A percentile compares a stretch with the other conserved stretches of the same genome.
These are phyloP conservation scores for Eufriesea mexicana DNA, from an alignment of 1,140 invertebrate genomes.

Conservation along the genomic window DNA sequence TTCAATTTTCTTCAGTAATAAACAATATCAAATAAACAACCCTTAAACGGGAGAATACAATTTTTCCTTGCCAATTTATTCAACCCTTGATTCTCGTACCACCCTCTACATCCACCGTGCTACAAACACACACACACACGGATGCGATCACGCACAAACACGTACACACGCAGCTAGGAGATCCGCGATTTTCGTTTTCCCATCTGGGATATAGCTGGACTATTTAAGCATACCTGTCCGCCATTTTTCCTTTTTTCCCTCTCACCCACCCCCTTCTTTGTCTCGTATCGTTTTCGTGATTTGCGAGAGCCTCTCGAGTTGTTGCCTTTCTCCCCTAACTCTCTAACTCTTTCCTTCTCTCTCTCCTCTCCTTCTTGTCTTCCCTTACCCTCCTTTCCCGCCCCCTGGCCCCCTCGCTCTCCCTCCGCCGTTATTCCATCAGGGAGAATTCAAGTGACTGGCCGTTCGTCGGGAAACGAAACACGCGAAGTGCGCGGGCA, in stretches of 20 bases:
- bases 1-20: too few species aligned
- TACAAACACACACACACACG: neutral
- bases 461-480: constrained; percentile 21
- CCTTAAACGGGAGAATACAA: too few species aligned
- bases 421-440: neutral
- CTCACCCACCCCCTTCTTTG: constrained; percentile 2
- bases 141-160: too few species aligned
- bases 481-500: neutral
- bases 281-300: constrained; percentile 25
- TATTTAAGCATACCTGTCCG: neutral
- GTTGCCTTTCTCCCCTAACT: neutral
- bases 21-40: too few species aligned
- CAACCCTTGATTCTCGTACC: neutral
- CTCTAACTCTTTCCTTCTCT: neutral
- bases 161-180: neutral
- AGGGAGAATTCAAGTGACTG: constrained; percentile 30
- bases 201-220: neutral
- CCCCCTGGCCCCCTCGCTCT: neutral
- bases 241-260: neutral
- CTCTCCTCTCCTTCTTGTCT: neutral
- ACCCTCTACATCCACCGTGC: neutral
- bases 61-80: too few species aligned
- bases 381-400: neutral
- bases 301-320: constrained; percentile 4
- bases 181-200: constrained; percentile 14